Base-by-base conservation (phyloP, 2,797 vertebrate species). In the Mionectes olivaceus region DNA sequence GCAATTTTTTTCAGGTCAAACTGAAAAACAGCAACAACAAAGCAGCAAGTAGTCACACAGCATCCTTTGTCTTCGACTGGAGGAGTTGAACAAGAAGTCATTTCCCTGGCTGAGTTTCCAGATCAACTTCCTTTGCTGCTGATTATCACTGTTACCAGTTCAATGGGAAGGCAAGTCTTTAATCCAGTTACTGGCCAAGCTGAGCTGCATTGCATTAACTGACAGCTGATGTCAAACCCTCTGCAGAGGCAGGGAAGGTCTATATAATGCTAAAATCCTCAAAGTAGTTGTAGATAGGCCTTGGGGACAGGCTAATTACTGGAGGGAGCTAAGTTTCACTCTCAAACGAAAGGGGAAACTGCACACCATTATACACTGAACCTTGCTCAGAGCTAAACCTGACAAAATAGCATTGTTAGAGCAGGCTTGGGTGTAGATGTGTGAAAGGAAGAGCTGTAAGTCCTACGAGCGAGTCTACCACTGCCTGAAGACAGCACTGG, bases 111-210 rank as follows among this genome's bases (percentile, higher is more conserved):
- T 68, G 43, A 64, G 63, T 67, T 94, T 91, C 60, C 89, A 91
- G 70, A 90, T 67, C 85, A 65, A 15, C 87, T 77, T 94, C 87
- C 74, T 90, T 77, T 64, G 69, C 74, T 87, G 71, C 60, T 91
- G 77, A 94, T 94, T 87, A 94, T 77, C 74, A 57, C 80, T 84
- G 93, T 69, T 77, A 91, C 56, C 63, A 79, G 91, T 91, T 90
- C 77, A 90, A 56, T 2, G 7, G 70, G 44, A 91, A 93, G 64
- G 65, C 76, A 88, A 87, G 63, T 56, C 87, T 96, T 96, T 94
- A 88, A 96, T 94, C 87, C 63, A 83, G 80, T 86, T 74, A 94
- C 56, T 79, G 93, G 87, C 89, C 83, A 94, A 92, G 63, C 89
- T 82, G 88, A 87, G 77, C 87, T 47, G 52, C 30, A n/a, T 1